Percentiles rank a stretch among this genome's conserved stretches.
Evolutionary conservation across 2,797 vertebrate genomes (phyloP).

Genomic region (Aulostomus chinensis): DNA sequence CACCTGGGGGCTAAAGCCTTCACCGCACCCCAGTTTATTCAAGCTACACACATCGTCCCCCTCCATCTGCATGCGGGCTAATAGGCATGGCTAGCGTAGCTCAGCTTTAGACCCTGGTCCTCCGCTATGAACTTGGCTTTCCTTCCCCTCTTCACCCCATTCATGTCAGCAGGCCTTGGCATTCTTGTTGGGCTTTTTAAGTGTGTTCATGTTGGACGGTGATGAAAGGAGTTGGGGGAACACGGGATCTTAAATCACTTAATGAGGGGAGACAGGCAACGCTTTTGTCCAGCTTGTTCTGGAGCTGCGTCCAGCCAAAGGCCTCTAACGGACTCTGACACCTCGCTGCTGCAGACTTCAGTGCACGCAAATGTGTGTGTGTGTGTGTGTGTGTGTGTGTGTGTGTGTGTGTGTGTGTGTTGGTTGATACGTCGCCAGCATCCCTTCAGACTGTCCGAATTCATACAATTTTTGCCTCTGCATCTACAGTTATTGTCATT

Average conservation of each 20-base stretch:
- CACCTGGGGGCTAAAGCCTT: constrained; percentile 38
- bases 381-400: constrained; percentile 33
- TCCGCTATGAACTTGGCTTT: constrained; percentile 71
- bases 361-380: no score
- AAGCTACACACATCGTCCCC: constrained; percentile 16
- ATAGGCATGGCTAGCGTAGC: constrained; percentile 62
- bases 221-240: constrained; percentile 73
- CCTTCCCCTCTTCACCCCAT: constrained; percentile 63
- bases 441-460: constrained; percentile 31
- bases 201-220: constrained; percentile 68
- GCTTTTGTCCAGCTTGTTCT: constrained; percentile 76
- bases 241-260: constrained; percentile 78
- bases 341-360: constrained; percentile 60
- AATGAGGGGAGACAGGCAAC: constrained; percentile 78
- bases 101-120: constrained; percentile 65
- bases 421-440: constrained; percentile 56
- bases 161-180: constrained; percentile 68
- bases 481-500: constrained; percentile 41
- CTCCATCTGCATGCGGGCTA: constrained; percentile 49
- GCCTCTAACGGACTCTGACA: constrained; percentile 79
- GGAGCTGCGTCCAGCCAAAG: constrained; percentile 69
- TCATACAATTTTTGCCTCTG: constrained; percentile 15
- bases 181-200: constrained; percentile 67
- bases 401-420: constrained; percentile 21
- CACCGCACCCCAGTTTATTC: constrained; percentile 45